Base-by-base conservation (phyloP, 2,888 invertebrate genomes). In the Nyleta sp. region DNA sequence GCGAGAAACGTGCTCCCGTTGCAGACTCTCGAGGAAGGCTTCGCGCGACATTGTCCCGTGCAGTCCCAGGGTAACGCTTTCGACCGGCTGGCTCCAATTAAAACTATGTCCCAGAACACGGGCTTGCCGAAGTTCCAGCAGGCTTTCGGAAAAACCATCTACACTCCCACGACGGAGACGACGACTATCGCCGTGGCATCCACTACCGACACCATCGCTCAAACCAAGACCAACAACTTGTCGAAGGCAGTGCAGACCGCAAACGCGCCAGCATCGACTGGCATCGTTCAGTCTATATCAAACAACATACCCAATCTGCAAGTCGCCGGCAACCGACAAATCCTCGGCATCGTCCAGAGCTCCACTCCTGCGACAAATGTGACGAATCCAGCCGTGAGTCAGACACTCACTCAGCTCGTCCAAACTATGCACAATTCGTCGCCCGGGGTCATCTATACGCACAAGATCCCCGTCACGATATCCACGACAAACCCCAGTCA, bases 91-190 rank as follows among this genome's bases (percentile, higher is more conserved):
- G 59, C 84, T 2, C 48, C 82, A 0, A 78, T 84, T 7, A 89
- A 81, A 50, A 67, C 62, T 2, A 76, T 82, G n/a, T 33, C 84
- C 3, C 89, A 87, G 20, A 90, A 89, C 55, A 75, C 90, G 0
- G 89, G 92, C 62, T 91, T 95, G 73, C 95, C 95, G 2, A 95
- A 95, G 89, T 95, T 95, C 87, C 95, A 95, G 86, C 95, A 95
- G 90, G 95, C 95, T 0, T 95, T 95, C 88, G 95, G 95, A 0
- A 95, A 95, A 89, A 93, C 94, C 48, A 94, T 94, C 46, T 95
- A 89, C 38, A 88, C 88, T 0, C 74, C 87, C 2, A 84, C 87
- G 3, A 84, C 82, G 10, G 85, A 86, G 5, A 78, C 84, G 3
- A 88, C 86, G 71, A 88, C 85, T 28, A 82, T 81, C 22, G 82